Percentiles rank a stretch among this genome's conserved stretches.
Evolutionary conservation across 2,113 vertebrate genomes (phyloP).

Genomic region (Nicator chloris): DNA sequence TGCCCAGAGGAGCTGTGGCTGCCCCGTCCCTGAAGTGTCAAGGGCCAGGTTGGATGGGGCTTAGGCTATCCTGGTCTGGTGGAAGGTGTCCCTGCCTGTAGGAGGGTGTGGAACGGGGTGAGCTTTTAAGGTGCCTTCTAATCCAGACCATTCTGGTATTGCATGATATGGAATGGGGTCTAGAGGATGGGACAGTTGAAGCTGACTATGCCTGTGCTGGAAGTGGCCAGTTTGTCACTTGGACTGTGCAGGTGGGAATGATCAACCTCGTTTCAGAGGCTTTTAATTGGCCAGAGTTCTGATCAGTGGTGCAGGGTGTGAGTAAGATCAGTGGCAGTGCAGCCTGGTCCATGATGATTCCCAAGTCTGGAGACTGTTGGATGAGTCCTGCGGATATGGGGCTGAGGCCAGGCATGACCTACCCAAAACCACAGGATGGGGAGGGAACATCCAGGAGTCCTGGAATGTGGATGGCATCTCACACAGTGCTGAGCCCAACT

Average conservation of each 20-base stretch:
- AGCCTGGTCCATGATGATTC: slow-evolving; percentile 57
- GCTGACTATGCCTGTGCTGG: not conserved
- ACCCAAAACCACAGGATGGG: accelerated
- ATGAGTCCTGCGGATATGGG: slow-evolving; percentile 74
- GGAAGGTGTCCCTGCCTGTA: not conserved
- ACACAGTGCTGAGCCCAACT: accelerated
- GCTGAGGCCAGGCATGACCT: slow-evolving; percentile 19
- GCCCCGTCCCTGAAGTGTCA: not conserved
- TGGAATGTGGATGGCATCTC: accelerated
- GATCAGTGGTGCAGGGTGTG: not conserved
- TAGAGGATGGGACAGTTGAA: not conserved
- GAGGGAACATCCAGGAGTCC: not conserved
- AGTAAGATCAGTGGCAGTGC: accelerated
- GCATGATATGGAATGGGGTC: no score
- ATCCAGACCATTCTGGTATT: not conserved
- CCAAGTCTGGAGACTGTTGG: slow-evolving; percentile 46
- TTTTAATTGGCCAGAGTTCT: not conserved
- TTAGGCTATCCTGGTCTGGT: not conserved
- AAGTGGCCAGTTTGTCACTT: not conserved
- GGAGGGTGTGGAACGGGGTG: accelerated
- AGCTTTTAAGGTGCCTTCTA: not conserved
- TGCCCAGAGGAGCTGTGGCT: not conserved
- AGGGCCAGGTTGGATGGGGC: not conserved
- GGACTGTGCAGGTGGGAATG: not conserved
- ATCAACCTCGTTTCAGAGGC: accelerated